These are phyloP conservation scores for Lepilemur ruficaudatus DNA, from an alignment of 2,797 vertebrate genomes.

Conservation along the genomic window DNA sequence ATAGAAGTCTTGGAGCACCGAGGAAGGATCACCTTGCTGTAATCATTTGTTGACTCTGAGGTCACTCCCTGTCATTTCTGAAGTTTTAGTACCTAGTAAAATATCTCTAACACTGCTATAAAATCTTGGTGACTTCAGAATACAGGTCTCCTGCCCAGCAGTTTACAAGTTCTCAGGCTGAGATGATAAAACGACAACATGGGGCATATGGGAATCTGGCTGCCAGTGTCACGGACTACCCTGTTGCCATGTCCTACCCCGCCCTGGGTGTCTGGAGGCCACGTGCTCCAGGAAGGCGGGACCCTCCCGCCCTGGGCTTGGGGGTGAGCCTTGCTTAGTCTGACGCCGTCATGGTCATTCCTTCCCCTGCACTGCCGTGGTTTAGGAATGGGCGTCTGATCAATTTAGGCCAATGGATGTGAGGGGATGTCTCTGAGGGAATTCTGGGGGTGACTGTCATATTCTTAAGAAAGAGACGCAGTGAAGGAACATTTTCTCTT, in stretches of 20 bases:
- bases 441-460: neutral
- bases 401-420: neutral
- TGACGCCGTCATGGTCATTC: neutral
- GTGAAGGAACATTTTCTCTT: neutral
- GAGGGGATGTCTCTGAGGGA: neutral
- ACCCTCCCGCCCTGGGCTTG: neutral
- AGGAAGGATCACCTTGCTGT: neutral
- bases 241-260: no score
- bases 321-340: neutral
- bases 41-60: neutral
- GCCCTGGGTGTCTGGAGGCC: neutral
- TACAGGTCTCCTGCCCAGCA: neutral
- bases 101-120: neutral
- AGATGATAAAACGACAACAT: neutral
- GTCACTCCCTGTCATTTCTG: neutral
- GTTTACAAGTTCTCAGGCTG: neutral
- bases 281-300: no score
- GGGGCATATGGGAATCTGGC: neutral
- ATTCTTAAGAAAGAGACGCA: neutral
- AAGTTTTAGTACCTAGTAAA: neutral
- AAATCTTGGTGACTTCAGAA: neutral
- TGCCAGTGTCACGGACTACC: no score
- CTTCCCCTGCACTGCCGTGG: neutral
- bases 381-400: neutral
- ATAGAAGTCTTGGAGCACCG: neutral